Evolutionary conservation across 2,797 vertebrate genomes (phyloP).

Genomic region (Pseudotriccus pelzelni): DNA sequence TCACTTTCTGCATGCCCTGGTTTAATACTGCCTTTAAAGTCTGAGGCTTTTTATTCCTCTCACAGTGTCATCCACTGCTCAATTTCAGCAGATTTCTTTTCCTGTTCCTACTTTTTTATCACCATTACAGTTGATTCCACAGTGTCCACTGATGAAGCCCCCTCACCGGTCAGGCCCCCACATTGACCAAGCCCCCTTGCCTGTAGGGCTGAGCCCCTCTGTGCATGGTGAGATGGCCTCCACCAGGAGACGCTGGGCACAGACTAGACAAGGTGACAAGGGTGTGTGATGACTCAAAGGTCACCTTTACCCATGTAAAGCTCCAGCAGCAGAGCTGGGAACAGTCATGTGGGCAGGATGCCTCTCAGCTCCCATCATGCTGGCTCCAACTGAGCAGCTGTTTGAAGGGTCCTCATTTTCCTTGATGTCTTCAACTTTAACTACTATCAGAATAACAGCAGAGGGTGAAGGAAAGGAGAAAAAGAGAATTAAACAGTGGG

Average conservation of each 20-base stretch:
- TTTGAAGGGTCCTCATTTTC: neutral
- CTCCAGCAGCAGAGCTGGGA: neutral
- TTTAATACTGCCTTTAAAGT: constrained; percentile 50
- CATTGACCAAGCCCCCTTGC: fast-evolving
- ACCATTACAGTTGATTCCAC: neutral
- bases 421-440: neutral
- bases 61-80: neutral
- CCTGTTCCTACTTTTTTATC: neutral
- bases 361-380: neutral
- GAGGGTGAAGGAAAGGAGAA: neutral
- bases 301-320: neutral
- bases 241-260: neutral
- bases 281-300: neutral
- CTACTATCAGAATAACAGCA: neutral
- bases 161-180: fast-evolving
- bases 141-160: fast-evolving
- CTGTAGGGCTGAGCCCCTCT: neutral
- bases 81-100: neutral
- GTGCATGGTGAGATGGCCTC: neutral
- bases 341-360: neutral
- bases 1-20: neutral
- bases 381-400: neutral
- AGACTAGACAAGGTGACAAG: neutral
- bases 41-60: constrained; percentile 23
- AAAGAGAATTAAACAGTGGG: neutral